phyloP scores from a whole-genome alignment of 2,113 vertebrate genomes.

The Arizona elegans region DNA sequence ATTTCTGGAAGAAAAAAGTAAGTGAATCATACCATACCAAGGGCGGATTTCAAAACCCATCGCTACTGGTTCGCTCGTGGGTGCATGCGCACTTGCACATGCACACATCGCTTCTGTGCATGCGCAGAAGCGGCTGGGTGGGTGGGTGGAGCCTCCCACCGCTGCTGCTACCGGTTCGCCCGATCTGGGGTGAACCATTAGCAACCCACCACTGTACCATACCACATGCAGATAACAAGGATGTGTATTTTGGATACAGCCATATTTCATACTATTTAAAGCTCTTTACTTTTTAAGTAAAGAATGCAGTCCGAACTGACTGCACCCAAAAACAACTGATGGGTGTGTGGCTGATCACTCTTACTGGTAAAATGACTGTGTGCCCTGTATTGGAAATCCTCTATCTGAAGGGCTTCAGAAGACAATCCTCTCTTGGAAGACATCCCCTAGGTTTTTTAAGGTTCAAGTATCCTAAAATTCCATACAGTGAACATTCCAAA shows the following conservation, averaged over 20 bases:
- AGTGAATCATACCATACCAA: neutral
- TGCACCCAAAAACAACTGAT: neutral
- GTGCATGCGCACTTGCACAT: too few species aligned
- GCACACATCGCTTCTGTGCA: too few species aligned
- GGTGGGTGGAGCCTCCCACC: too few species aligned
- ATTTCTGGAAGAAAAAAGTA: rapidly evolving
- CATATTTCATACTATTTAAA: neutral
- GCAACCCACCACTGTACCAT: neutral
- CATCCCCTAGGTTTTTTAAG: neutral
- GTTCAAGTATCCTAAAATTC: neutral
- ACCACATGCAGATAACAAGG: neutral
- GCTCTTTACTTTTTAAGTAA: neutral
- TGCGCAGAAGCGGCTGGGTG: too few species aligned
- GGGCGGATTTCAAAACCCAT: too few species aligned
- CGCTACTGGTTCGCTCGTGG: too few species aligned
- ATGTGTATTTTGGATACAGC: neutral
- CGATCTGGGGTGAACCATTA: too few species aligned
- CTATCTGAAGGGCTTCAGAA: neutral
- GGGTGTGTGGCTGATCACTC: neutral
- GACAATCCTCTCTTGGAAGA: neutral
- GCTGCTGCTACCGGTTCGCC: too few species aligned
- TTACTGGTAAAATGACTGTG: neutral
- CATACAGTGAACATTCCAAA: neutral
- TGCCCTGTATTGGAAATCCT: neutral
- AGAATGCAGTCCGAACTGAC: neutral